Evolutionary conservation across 2,888 invertebrate genomes (phyloP), one percentile per base, ranked within the genome.

Genomic region (Alviniconcha strummeri): DNA sequence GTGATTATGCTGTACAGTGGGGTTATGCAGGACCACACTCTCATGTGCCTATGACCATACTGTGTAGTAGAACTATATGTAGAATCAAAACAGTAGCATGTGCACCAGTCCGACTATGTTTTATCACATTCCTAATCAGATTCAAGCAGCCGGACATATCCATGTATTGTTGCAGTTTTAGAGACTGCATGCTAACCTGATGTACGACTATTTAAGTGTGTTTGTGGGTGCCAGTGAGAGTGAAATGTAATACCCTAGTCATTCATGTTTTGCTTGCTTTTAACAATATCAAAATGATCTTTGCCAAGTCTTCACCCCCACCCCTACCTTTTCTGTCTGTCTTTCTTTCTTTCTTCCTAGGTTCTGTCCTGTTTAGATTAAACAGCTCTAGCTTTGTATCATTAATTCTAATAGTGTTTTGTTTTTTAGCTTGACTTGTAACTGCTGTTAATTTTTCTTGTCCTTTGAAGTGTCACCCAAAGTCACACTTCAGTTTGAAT

Each of bases 61-160:
- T 13, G 15, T 64, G 15, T 15, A 9, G 11, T 64, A 36, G 36
- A 15, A 64, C 15, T 9, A 64, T 4, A 13, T 64, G 64, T 64
- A 64, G 64, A 15, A 64, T 13, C 15, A 4, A 13, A 64, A 13
- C 9, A 15, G 11, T 64, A 64, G 64, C 64, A 36, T 15, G 15
- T 64, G 11, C 64, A 64, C 64, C 64, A 64, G 64, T 64, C 9
- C n/a, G 69, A 69, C 69, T n/a, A 69, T 5, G n/a, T n/a, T 69
- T 7, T 69, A n/a, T 69, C 69, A 69, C 69, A 69, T 69, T 69
- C 69, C 69, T 69, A 69, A 69, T 69, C 69, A 69, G 69, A 69
- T 17, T n/a, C 69, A 69, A 69, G 7, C 36, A 36, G 4, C n/a
- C 69, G 1, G 6, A n/a, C 69, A 69, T 69, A 69, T 69, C 69